A percentile compares a stretch with the other conserved stretches of the same genome.
Evolutionary conservation across 1,140 invertebrate genomes (phyloP).

Genomic region (Leptopilina boulardi): DNA sequence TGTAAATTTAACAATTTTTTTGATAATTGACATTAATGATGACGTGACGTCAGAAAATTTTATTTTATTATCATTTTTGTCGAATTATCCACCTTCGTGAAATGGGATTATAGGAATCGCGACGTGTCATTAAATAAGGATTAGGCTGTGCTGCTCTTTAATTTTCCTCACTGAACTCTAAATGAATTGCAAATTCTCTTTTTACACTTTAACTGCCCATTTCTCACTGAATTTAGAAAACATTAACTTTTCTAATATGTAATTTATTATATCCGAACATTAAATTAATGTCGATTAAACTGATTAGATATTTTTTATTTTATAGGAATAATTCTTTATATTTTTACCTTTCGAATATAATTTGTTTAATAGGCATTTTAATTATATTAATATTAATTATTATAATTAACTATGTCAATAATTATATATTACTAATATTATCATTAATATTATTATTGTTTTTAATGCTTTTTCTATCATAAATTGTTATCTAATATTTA

Average conservation of each 20-base stretch:
- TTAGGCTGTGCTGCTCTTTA: conserved; percentile 39
- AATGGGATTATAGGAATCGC: conserved; percentile 21
- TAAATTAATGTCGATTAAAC: no score
- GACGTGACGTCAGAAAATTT: not conserved
- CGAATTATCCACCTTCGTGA: conserved; percentile 6
- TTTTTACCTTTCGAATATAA: no score
- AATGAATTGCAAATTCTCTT: not conserved
- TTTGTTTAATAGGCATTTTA: no score
- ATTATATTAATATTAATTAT: no score
- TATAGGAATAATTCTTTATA: no score
- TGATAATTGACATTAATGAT: not conserved
- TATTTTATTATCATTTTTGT: conserved; percentile 9
- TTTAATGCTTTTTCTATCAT: no score
- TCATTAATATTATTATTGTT: no score
- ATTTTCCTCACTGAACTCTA: not conserved
- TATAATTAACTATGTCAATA: no score
- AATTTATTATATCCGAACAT: not conserved
- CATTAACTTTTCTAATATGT: not conserved
- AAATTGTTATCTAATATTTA: no score
- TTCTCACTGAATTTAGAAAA: not conserved
- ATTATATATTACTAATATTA: no score
- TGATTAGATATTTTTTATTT: no score
- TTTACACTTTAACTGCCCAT: not conserved
- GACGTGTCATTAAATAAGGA: conserved; percentile 49
- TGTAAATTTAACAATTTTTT: not conserved